These are phyloP conservation scores for Baccha elongata DNA, from an alignment of 2,888 invertebrate genomes.

Conservation along the genomic window DNA sequence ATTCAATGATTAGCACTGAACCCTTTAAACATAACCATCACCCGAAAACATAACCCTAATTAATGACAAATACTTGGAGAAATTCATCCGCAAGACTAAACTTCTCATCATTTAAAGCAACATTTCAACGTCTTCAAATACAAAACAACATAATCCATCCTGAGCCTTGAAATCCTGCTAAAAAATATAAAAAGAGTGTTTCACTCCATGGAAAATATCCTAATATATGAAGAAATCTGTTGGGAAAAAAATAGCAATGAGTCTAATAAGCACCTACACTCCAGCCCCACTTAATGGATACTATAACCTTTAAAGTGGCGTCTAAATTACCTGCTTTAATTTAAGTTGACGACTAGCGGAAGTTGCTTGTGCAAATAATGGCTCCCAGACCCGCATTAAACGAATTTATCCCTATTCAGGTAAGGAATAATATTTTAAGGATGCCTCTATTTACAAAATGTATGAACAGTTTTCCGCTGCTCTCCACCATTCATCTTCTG, in stretches of 20 bases:
- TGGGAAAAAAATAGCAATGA: slow-evolving; percentile 26
- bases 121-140: slow-evolving; percentile 13
- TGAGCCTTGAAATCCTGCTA: background rate
- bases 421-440: slow-evolving; percentile 70
- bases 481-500: slow-evolving; percentile 26
- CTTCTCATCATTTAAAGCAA: no score
- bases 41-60: slow-evolving; percentile 39
- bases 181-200: background rate
- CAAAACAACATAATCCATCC: slow-evolving; percentile 15
- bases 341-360: slow-evolving; percentile 68
- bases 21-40: background rate
- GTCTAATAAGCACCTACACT: slow-evolving; percentile 17
- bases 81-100: slow-evolving; percentile 33
- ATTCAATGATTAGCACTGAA: no score
- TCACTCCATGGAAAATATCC: background rate
- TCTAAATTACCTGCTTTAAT: slow-evolving; percentile 72
- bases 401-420: slow-evolving; percentile 68
- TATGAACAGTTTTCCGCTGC: background rate
- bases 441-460: slow-evolving; percentile 16
- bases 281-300: slow-evolving; percentile 54
- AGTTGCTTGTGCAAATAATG: slow-evolving; percentile 68
- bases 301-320: slow-evolving; percentile 68
- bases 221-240: slow-evolving; percentile 8
- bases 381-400: slow-evolving; percentile 64
- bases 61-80: slow-evolving; percentile 44